Conservation (phyloP, 2,888 invertebrate species). For the Apotomis capreana region DNA sequence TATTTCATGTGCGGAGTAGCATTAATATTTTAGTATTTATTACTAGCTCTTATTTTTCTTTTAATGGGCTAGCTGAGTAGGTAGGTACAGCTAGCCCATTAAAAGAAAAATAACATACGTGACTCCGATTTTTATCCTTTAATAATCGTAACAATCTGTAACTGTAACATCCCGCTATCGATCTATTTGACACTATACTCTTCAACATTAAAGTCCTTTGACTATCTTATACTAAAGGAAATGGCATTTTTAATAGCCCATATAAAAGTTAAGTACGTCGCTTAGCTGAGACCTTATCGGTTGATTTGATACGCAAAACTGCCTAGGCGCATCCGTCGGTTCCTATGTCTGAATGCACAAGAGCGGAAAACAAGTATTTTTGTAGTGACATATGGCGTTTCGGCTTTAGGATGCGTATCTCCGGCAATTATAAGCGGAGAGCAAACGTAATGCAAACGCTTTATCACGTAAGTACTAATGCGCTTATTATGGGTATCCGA, state of each 20-base stretch:
- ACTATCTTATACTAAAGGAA: not conserved
- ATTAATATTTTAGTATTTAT: too few relatives aligned
- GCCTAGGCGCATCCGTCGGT: constrained; percentile 8
- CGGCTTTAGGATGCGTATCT: not conserved
- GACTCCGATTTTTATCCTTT: not conserved
- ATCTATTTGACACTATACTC: not conserved
- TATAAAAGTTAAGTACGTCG: constrained; percentile 2
- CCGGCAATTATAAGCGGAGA: constrained; percentile 13
- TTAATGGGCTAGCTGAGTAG: too few relatives aligned
- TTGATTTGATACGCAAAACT: constrained; percentile 8
- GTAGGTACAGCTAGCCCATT: too few relatives aligned
- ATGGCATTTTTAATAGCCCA: not conserved
- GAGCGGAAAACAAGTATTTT: too few relatives aligned
- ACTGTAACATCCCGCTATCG: not conserved
- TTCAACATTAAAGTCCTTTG: not conserved
- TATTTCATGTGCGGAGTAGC: too few relatives aligned
- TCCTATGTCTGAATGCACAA: too few relatives aligned
- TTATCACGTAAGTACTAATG: constrained; percentile 44
- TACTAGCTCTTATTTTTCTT: too few relatives aligned
- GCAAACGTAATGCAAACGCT: constrained; percentile 15
- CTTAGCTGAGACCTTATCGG: constrained; percentile 7
- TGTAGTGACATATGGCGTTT: not conserved
- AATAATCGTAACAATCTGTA: not conserved
- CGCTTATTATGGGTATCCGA: constrained; percentile 51
- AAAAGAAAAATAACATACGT: not conserved